These are phyloP conservation scores for Saimiri boliviensis DNA, from an alignment of 2,113 vertebrate genomes.

Conservation along the genomic window DNA sequence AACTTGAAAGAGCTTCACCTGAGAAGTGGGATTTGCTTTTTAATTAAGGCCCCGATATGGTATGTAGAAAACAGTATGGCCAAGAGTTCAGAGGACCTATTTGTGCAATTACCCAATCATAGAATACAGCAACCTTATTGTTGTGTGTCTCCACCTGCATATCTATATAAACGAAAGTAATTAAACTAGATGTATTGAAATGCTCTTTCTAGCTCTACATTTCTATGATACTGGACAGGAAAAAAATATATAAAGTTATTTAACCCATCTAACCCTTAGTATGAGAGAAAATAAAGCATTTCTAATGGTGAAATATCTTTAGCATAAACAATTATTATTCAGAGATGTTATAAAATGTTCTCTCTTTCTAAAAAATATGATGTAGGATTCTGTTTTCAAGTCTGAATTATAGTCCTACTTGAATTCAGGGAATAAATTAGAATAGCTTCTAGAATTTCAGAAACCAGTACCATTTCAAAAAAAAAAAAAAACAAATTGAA, in stretches of 20 bases:
- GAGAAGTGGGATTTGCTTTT: neutral
- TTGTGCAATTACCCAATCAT: neutral
- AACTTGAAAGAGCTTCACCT: neutral
- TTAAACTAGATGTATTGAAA: neutral
- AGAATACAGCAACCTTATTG: neutral
- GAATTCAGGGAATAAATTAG: neutral
- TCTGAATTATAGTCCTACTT: neutral
- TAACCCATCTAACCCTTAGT: neutral
- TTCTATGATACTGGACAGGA: neutral
- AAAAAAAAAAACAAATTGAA: neutral
- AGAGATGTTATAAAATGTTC: neutral
- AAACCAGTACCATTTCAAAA: neutral
- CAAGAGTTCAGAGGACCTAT: neutral
- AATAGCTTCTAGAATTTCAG: slow-evolving; percentile 1
- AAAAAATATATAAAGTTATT: neutral
- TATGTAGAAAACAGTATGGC: neutral
- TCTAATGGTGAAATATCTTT: slow-evolving; percentile 35
- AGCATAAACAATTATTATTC: neutral
- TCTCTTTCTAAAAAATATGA: slow-evolving; percentile 9
- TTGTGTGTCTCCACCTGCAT: neutral
- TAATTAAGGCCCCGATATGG: neutral
- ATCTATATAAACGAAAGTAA: neutral
- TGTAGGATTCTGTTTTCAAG: neutral
- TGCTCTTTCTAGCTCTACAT: neutral
- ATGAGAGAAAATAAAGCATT: neutral